These are phyloP conservation scores for Eupithecia exiguata DNA, from an alignment of 2,888 invertebrate genomes.

Conservation along the genomic window DNA sequence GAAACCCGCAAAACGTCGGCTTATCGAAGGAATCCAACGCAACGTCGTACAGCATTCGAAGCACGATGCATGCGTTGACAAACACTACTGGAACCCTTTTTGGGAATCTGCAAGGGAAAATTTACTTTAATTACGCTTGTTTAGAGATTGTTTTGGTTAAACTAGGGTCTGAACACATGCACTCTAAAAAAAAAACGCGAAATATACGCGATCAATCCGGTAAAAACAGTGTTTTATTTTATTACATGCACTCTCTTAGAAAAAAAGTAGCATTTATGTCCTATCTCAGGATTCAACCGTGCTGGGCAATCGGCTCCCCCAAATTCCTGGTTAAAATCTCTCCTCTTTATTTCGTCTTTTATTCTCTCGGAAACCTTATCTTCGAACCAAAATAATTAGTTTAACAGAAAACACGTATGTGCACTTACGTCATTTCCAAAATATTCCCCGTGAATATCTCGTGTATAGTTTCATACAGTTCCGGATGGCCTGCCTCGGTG, in stretches of 20 bases:
- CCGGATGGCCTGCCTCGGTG: conserved; percentile 70
- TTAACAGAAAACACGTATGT: no score
- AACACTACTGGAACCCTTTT: conserved; percentile 90
- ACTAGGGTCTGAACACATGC: background rate
- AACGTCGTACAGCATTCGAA: conserved; percentile 96
- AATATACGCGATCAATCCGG: no score
- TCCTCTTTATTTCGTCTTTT: background rate
- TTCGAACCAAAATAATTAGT: no score
- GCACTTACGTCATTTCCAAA: conserved; percentile 86
- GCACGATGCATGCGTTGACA: conserved; percentile 92
- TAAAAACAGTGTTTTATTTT: no score
- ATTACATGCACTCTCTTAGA: no score
- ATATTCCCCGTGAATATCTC: conserved; percentile 90
- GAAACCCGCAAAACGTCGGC: conserved; percentile 87
- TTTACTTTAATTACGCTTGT: background rate
- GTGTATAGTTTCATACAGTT: conserved; percentile 85
- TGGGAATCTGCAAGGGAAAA: conserved; percentile 82
- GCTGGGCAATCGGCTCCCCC: background rate
- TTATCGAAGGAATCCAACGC: conserved; percentile 98
- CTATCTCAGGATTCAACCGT: no score
- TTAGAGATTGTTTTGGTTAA: background rate
- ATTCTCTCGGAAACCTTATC: background rate
- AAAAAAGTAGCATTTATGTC: no score
- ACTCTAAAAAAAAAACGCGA: no score
- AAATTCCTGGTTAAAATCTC: background rate